Percentiles rank a stretch among this genome's conserved stretches.
Conservation (phyloP, 1,140 invertebrate genomes). For the Branchinecta lindahli region DNA sequence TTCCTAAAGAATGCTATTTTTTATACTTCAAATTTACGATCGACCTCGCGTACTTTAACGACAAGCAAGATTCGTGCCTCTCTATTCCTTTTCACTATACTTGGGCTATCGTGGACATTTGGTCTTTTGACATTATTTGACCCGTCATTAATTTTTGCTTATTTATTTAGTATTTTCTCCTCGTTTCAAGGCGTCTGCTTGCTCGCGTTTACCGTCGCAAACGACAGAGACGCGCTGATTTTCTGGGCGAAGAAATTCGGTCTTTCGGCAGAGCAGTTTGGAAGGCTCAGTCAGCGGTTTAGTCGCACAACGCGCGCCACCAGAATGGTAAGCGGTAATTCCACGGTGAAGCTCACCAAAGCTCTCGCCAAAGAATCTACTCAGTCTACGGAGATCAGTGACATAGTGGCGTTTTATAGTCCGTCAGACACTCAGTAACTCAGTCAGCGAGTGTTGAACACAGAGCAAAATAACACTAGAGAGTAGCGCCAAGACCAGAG, state of each 20-base stretch:
- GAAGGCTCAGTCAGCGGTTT: neutral
- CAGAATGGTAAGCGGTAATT: no score
- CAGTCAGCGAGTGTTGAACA: no score
- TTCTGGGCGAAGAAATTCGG: slow-evolving; percentile 17
- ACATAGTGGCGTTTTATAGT: no score
- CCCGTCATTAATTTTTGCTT: slow-evolving; percentile 21
- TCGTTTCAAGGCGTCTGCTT: slow-evolving; percentile 24
- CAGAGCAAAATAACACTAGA: no score
- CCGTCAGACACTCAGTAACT: no score
- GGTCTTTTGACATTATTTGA: slow-evolving; percentile 22
- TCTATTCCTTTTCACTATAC: slow-evolving; percentile 31
- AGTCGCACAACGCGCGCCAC: no score
- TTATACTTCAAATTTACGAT: slow-evolving; percentile 28
- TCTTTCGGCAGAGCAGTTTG: neutral
- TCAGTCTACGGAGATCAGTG: no score
- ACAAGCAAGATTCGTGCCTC: slow-evolving; percentile 32
- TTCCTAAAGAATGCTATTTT: slow-evolving; percentile 31
- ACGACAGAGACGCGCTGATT: slow-evolving; percentile 18
- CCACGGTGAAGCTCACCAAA: no score
- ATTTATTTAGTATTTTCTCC: slow-evolving; percentile 24
- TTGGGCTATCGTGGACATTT: slow-evolving; percentile 26
- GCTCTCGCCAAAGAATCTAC: no score
- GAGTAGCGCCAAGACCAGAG: no score
- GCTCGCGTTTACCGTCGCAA: slow-evolving; percentile 27
- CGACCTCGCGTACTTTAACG: slow-evolving; percentile 28